phyloP scores from a whole-genome alignment of 2,888 invertebrate species.

The Eupithecia exiguata region DNA sequence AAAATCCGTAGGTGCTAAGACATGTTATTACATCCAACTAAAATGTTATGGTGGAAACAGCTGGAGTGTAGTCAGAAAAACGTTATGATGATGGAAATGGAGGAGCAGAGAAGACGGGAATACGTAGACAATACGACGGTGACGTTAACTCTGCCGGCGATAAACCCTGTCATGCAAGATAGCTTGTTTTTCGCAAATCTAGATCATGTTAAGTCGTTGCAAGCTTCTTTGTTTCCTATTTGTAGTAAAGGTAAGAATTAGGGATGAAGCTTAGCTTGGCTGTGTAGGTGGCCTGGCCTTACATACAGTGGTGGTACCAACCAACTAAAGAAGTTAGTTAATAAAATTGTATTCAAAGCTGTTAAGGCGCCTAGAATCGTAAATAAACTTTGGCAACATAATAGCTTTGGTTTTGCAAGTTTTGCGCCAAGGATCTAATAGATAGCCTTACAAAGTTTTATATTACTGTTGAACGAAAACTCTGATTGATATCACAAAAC shows the following conservation, averaged over 20 bases:
- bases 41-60: conserved; percentile 83
- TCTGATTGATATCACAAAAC: conserved; percentile 5
- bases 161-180: conserved; percentile 72
- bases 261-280: neutral
- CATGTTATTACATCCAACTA: conserved; percentile 55
- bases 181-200: conserved; percentile 73
- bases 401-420: neutral
- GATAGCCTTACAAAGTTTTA: conserved; percentile 14
- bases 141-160: conserved; percentile 68
- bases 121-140: conserved; percentile 70
- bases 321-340: neutral
- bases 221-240: conserved; percentile 87
- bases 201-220: conserved; percentile 86
- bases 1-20: conserved; percentile 54
- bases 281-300: neutral
- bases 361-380: neutral
- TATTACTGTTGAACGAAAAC: neutral
- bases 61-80: conserved; percentile 68
- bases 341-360: neutral
- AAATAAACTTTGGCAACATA: neutral
- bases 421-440: neutral
- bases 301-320: neutral
- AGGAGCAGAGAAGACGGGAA: conserved; percentile 67
- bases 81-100: conserved; percentile 73
- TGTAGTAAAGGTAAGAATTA: conserved; percentile 76